phyloP scores from a whole-genome alignment of 2,888 invertebrate species.

The Pollenia angustigena region DNA sequence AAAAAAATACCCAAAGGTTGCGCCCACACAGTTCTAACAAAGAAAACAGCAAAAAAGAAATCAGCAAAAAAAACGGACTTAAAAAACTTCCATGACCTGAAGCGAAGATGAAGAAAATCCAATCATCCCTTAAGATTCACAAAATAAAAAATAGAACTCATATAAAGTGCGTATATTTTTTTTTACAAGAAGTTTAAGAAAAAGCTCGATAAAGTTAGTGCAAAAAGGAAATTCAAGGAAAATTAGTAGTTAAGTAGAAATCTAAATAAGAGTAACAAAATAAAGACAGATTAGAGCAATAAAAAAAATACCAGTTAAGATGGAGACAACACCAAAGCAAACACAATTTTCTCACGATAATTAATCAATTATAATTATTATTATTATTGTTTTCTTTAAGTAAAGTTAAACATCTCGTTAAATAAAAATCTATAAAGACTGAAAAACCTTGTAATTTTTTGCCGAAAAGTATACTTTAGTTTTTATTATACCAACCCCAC shows the following conservation, averaged over 20 bases:
- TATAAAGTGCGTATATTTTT: neutral
- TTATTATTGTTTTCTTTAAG: no score
- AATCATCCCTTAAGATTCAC: neutral
- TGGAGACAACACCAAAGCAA: neutral
- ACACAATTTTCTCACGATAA: neutral
- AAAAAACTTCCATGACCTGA: no score
- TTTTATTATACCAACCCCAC: no score
- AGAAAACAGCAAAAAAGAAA: neutral
- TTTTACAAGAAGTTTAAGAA: neutral
- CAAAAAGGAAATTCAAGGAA: neutral
- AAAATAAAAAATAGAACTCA: neutral
- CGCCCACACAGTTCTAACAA: slow-evolving; percentile 33
- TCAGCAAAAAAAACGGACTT: no score
- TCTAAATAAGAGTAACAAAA: neutral
- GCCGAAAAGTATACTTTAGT: no score
- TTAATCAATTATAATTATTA: no score
- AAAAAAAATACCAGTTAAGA: neutral
- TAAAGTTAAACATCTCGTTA: no score
- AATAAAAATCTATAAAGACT: no score
- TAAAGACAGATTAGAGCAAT: neutral
- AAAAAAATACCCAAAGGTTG: slow-evolving; percentile 30
- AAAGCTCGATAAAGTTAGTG: neutral
- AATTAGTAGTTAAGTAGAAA: slow-evolving; percentile 10
- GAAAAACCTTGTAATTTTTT: no score
- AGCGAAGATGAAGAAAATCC: neutral